Percentiles rank a stretch among this genome's conserved stretches.
Evolutionary conservation across 2,113 vertebrate species (phyloP).

Genomic region (Ciconia maguari): DNA sequence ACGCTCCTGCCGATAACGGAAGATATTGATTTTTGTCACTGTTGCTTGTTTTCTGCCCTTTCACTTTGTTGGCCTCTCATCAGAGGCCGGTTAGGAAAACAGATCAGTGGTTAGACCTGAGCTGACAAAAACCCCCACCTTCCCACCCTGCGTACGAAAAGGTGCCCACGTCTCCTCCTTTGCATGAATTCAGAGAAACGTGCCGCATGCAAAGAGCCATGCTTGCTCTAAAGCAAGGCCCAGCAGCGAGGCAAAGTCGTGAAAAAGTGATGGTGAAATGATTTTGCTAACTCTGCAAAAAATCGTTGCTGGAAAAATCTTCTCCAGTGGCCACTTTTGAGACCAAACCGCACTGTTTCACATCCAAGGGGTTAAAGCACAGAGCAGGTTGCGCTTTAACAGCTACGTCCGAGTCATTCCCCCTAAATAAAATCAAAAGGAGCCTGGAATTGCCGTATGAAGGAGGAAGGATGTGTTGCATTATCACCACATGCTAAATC

Average conservation of each 20-base stretch:
- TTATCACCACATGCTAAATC: not conserved
- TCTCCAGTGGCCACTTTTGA: not conserved
- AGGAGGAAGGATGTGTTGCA: not conserved
- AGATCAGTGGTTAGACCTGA: not conserved
- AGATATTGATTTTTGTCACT: conserved; percentile 5
- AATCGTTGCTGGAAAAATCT: not conserved
- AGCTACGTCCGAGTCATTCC: not conserved
- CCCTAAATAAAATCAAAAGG: not conserved
- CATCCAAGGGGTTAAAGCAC: not conserved
- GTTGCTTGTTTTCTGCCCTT: not conserved
- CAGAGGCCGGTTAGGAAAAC: not conserved
- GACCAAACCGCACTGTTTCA: rapidly evolving
- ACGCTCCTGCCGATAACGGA: not conserved
- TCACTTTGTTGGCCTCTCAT: conserved; percentile 21
- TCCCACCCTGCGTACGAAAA: rapidly evolving
- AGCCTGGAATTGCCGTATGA: not conserved
- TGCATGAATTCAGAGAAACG: not conserved
- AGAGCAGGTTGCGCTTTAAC: not conserved
- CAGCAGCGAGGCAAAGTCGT: not conserved
- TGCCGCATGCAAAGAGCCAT: not conserved
- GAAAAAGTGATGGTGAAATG: rapidly evolving
- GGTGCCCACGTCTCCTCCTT: rapidly evolving
- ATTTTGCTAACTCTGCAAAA: not conserved
- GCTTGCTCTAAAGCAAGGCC: not conserved
- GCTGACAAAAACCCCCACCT: not conserved